Base-by-base conservation (phyloP, 2,113 vertebrate genomes). In the Bubo scandiacus region DNA sequence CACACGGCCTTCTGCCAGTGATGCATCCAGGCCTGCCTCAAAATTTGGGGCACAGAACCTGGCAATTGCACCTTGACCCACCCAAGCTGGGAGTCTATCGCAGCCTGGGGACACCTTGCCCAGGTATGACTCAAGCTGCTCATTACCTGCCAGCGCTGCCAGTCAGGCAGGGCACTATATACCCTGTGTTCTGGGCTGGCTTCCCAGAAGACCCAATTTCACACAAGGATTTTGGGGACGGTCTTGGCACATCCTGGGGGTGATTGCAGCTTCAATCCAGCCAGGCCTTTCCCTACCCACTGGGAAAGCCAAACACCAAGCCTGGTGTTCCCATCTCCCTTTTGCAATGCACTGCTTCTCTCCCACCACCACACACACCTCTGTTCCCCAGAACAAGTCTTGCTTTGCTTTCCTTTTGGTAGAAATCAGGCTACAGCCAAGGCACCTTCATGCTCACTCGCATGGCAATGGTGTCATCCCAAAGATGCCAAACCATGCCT, bases 41-140 rank as follows among this genome's bases (percentile, higher is more conserved):
- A 71, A 85, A 92, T 88, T 67, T 67, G 74, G 81, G 89, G 70
- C 80, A 80, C 22, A 36, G 77, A 67, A 45, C 40, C 81, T 94
- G 88, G 78, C 86, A 87, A 17, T 67, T 57, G 52, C 58, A 72
- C 68, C 43, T 80, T 54, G 77, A 94, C 83, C 81, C 94, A 91
- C 94, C 84, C 88, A 91, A 71, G 15, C 75, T 51, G 74, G 66
- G 81, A 81, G 81, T 79, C 80, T 74, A 10, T 90, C 1, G 0
- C 93, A 81, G 90, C 92, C 79, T 72, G 74, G 74, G 55, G 74
- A 89, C 77, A 77, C 57, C 81, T 86, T 93, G 85, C 95, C 89
- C 73, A 93, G n/a, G 16, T 79, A 59, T 93, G 83, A 85, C 74
- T 89, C 94, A 95, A 92, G 73, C 62, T 65, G 49, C 43, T 94